Base-by-base conservation (phyloP, 2,113 vertebrate genomes). In the Tapirus terrestris region DNA sequence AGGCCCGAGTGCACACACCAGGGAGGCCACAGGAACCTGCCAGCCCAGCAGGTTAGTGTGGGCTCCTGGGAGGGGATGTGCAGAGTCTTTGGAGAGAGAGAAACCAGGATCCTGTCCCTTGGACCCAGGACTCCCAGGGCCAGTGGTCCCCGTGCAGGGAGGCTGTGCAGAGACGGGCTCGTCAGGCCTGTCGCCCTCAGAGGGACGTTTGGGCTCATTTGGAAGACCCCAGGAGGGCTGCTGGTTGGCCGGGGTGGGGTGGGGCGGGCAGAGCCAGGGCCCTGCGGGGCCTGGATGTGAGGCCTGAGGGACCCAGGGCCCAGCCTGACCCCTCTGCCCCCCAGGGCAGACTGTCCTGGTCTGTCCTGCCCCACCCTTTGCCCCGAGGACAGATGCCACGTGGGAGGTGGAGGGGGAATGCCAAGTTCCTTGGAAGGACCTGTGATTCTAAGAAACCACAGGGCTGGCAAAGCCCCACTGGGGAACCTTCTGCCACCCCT, bases 161-260 rank as follows among this genome's bases (percentile, higher is more conserved):
- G 51, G 25, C 43, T 14, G 9, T 43, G 51, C n/a, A 31, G 56
- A n/a, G 16, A 12, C 11, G n/a, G 31, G n/a, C 23, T 73, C 60
- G 51, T 20, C 13, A 48, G 21, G 61, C 5, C 39, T 51, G 36
- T 16, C 16, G 33, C 31, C 12, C 56, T 73, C 9, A 39, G 65
- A 18, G 27, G 23, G n/a, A 2, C 6, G 3, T 58, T 8, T 4
- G 3, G 23, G n/a, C 45, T n/a, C 16, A 1, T n/a, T 31, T 20
- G 77, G 39, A 45, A 88, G 76, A 72, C 11, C 21, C 5, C 1
- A 27, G 51, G 27, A n/a, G 29, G 45, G 17, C 11, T 53, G 36
- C 14, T 23, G 8, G 5, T 1, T 39, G 63, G 33, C 11, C 5
- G 7, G 39, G 39, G 39, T 39, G 39, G 39, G 39, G 39, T 39